phyloP scores from a whole-genome alignment of 2,113 vertebrate species.

The Pica pica region DNA sequence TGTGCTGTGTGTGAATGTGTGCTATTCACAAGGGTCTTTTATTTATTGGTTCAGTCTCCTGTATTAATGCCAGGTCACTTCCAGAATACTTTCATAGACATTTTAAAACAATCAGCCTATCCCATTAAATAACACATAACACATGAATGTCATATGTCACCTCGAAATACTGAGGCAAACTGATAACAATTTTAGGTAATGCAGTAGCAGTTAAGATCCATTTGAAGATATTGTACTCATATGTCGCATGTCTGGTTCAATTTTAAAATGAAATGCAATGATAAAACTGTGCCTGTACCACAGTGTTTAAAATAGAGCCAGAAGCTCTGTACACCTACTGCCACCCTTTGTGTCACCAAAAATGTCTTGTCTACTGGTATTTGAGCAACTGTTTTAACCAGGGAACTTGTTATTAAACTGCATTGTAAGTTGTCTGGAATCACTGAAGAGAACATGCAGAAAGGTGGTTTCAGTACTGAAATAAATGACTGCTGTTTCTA shows the following conservation, averaged over 20 bases:
- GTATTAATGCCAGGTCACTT: neutral
- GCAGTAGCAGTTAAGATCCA: neutral
- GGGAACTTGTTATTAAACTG: neutral
- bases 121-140: neutral
- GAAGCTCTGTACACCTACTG: neutral
- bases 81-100: neutral
- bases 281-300: neutral
- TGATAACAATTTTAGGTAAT: neutral
- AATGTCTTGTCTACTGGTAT: neutral
- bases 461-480: neutral
- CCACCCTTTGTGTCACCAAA: neutral
- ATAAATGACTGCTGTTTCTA: neutral
- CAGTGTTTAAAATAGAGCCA: neutral
- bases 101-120: neutral
- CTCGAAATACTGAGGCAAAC: neutral
- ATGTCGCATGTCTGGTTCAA: neutral
- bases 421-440: neutral
- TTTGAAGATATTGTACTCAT: neutral
- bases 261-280: neutral
- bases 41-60: neutral
- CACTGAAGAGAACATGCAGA: neutral
- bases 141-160: neutral
- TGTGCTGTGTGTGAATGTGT: neutral
- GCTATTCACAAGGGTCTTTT: neutral
- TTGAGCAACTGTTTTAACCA: neutral